Conservation (phyloP, 2,113 vertebrate species). For the Mobula birostris region DNA sequence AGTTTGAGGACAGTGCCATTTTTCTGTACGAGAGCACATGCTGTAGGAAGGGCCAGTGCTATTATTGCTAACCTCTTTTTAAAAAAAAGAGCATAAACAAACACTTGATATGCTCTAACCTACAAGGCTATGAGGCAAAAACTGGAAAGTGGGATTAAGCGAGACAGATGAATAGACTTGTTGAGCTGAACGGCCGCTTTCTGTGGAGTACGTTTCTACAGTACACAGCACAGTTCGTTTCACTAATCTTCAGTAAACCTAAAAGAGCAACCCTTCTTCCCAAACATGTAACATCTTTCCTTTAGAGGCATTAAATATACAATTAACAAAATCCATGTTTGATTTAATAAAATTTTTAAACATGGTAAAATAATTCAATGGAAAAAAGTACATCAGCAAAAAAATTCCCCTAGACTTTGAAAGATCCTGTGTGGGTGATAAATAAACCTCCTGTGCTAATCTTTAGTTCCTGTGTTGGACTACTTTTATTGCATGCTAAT, state of each 20-base stretch:
- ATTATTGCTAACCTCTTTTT: neutral
- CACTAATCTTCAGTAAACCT: neutral
- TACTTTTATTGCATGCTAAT: conserved; percentile 15
- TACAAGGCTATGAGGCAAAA: no score
- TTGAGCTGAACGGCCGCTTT: no score
- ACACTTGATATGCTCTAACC: no score
- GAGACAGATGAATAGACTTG: no score
- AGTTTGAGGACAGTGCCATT: neutral
- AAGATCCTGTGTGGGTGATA: conserved; percentile 22
- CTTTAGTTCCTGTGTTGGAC: neutral
- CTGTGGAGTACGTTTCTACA: no score
- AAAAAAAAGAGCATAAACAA: neutral
- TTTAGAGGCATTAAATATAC: neutral
- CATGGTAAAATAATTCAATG: neutral
- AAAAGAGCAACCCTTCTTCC: neutral
- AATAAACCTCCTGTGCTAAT: conserved; percentile 13
- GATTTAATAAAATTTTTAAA: neutral
- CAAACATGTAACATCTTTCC: neutral
- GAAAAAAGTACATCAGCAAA: conserved; percentile 14
- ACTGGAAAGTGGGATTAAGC: no score
- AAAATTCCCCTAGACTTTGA: conserved; percentile 14
- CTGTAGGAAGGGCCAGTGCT: neutral
- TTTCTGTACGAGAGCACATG: neutral
- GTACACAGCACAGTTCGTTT: no score
- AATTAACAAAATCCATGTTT: neutral